phyloP scores from a whole-genome alignment of 2,888 invertebrate species.

The Callyntrura guangdongensis region DNA sequence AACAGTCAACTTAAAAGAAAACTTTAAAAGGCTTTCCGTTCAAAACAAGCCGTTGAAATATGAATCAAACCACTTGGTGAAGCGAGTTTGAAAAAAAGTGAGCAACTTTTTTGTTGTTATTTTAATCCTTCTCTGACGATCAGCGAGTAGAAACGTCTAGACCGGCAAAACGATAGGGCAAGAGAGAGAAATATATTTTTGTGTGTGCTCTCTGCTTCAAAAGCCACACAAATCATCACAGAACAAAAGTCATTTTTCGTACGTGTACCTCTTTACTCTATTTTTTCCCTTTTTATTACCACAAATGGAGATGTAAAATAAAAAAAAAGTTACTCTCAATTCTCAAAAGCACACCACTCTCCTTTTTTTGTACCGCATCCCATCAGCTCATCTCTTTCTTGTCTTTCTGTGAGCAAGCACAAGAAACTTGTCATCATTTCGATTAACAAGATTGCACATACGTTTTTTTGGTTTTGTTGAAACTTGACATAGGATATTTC shows the following conservation, averaged over 20 bases:
- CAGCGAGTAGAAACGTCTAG: neutral
- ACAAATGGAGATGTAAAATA: constrained; percentile 39
- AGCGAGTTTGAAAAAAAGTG: neutral
- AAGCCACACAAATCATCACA: neutral
- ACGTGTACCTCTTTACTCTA: neutral
- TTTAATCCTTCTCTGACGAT: neutral
- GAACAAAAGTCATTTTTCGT: constrained; percentile 22
- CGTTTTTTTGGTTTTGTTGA: neutral
- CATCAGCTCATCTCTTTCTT: neutral
- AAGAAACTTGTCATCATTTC: constrained; percentile 51
- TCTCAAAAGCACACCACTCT: constrained; percentile 17
- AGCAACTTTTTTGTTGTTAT: neutral
- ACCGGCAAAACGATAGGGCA: neutral
- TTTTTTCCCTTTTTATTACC: neutral
- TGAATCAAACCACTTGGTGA: neutral
- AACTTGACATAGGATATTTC: constrained; percentile 30
- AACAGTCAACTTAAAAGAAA: neutral
- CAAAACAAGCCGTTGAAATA: no score
- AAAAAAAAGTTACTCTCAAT: neutral
- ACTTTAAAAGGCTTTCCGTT: neutral
- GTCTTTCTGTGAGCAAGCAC: neutral
- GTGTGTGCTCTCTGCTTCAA: no score
- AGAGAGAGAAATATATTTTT: neutral
- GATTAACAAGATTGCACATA: constrained; percentile 51
- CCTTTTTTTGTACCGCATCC: neutral